A percentile compares a stretch with the other conserved stretches of the same genome.
Evolutionary conservation across 2,797 vertebrate species (phyloP).

Genomic region (Anomalospiza imberbis): DNA sequence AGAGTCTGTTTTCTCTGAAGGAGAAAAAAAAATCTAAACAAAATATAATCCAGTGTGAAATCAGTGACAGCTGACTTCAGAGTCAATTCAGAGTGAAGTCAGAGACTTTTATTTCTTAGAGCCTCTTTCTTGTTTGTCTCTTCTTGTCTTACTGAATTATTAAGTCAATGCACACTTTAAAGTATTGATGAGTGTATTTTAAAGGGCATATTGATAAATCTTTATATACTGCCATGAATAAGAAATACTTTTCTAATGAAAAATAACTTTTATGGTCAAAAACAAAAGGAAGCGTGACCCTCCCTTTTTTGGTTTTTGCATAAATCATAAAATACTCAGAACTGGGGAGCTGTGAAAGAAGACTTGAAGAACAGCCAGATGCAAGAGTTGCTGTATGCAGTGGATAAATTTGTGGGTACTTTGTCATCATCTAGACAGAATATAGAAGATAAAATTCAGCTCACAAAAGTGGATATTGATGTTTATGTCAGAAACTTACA

Average conservation of each 20-base stretch:
- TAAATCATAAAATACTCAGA: conserved; percentile 54
- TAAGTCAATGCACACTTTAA: background rate
- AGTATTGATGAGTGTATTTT: background rate
- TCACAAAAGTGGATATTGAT: conserved; percentile 58
- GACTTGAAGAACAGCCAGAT: conserved; percentile 69
- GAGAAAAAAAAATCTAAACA: background rate
- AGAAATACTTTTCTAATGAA: background rate
- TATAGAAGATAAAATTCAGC: conserved; percentile 78
- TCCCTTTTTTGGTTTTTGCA: background rate
- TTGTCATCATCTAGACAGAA: conserved; percentile 75
- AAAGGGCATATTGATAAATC: background rate
- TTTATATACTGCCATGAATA: background rate
- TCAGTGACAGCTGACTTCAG: background rate
- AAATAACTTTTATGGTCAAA: background rate
- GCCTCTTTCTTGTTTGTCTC: background rate
- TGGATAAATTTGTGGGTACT: conserved; percentile 75
- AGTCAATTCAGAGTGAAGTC: background rate
- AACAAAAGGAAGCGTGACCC: background rate
- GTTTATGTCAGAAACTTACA: conserved; percentile 70
- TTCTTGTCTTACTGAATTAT: background rate
- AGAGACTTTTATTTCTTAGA: background rate
- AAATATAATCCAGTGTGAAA: background rate
- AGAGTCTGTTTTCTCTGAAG: background rate
- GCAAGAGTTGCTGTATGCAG: conserved; percentile 75
- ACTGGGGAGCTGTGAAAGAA: conserved; percentile 76